Base-by-base conservation (phyloP, 2,888 invertebrate genomes). In the Metalampra italica region DNA sequence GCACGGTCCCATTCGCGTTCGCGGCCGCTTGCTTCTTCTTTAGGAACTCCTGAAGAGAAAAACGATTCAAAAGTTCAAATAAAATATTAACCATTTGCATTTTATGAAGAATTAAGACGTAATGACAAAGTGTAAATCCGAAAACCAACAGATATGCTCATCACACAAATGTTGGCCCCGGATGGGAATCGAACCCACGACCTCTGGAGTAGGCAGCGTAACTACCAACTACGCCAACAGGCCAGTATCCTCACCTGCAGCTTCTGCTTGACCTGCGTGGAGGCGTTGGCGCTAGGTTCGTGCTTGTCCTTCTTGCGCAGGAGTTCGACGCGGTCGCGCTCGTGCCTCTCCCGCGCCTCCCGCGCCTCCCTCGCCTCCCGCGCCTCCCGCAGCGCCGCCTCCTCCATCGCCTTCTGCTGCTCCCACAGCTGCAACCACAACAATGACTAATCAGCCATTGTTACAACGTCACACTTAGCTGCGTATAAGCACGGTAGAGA, bases 261-360 rank as follows among this genome's bases (percentile, higher is more conserved):
- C 73, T 97, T 96, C 90, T 97, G 97, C 82, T 98, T 98, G 73
- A 98, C 98, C 87, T 98, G 98, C 15, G 96, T 94, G 59, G 98
- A 98, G 59, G 98, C 98, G 71, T 97, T 95, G 49, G 98, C 98
- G 88, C 97, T 97, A 89, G 97, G 97, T 80, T 97, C 97, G 75
- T 96, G 95, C 81, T 97, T 97, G 82, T 97, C 97, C 81, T 98
- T 97, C 87, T 97, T 97, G 73, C 96, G 93, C 67, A 97, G 91
- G 59, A 95, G 94, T 71, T 97, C 96, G 60, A 96, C 91, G 66
- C 94, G 91, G 67, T 97, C 96, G 55, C 96, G 92, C 80, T 97
- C 96, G 67, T 93, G 91, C 52, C 93, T 82, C 78, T 94, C 93
- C 46, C 91, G 66, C 90, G 91, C 73, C 92, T 92, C 85, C 1